Evolutionary conservation across 2,113 vertebrate genomes (phyloP).

Genomic region (Melanotaenia duboulayi): DNA sequence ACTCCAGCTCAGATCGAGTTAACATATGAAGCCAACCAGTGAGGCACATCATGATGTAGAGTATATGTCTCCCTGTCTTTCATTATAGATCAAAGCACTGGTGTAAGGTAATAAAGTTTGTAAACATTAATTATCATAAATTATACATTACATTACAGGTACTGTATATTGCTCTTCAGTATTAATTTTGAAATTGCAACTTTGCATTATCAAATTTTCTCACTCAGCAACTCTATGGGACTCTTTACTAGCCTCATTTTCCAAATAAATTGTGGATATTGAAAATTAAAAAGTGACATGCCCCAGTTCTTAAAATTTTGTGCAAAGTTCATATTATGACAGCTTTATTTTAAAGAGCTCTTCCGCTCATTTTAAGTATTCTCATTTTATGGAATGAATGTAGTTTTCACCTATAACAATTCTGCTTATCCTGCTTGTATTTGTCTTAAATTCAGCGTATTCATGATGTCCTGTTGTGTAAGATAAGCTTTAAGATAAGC

Average conservation of each 20-base stretch:
- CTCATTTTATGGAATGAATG: neutral
- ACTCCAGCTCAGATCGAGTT: conserved; percentile 13
- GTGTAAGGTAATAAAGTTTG: neutral
- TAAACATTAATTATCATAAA: neutral
- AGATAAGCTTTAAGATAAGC: conserved; percentile 80
- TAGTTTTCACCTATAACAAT: conserved; percentile 7
- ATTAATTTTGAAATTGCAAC: neutral
- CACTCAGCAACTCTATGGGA: neutral
- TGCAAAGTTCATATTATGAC: neutral
- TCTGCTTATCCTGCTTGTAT: conserved; percentile 31
- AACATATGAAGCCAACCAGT: conserved; percentile 7
- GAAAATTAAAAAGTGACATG: neutral
- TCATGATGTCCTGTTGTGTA: conserved; percentile 63
- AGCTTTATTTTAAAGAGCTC: neutral
- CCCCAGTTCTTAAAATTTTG: neutral
- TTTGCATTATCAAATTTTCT: neutral
- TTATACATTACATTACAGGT: neutral
- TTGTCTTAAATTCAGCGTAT: conserved; percentile 48
- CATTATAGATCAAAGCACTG: neutral
- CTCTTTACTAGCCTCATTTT: neutral
- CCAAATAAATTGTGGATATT: neutral
- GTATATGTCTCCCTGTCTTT: neutral
- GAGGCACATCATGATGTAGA: neutral
- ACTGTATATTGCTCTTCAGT: too few species aligned
- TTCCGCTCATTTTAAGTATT: conserved; percentile 3